Evolutionary conservation across 2,888 invertebrate genomes (phyloP).

Genomic region (Lasioglossum villosulum): DNA sequence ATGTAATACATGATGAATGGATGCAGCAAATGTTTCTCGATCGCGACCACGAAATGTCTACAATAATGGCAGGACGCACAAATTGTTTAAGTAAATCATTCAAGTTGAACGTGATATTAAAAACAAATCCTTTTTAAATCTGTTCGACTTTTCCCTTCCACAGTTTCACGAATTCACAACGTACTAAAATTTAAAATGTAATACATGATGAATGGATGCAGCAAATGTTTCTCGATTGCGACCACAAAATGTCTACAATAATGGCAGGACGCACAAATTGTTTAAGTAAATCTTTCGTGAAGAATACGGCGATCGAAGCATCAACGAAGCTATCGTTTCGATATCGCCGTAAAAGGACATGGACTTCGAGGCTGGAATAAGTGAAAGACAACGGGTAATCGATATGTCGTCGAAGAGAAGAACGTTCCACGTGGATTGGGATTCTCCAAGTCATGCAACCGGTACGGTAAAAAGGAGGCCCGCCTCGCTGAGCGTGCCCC

Average conservation of each 20-base stretch:
- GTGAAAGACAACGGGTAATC: too few species aligned
- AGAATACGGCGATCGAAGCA: constrained; percentile 41
- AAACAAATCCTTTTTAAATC: too few species aligned
- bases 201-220: background rate
- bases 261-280: background rate
- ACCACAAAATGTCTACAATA: background rate
- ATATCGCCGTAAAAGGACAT: constrained; percentile 70
- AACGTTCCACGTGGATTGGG: constrained; percentile 88
- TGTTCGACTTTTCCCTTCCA: too few species aligned
- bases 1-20: too few species aligned
- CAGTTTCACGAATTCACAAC: background rate
- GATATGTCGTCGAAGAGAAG: constrained; percentile 74
- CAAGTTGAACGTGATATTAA: too few species aligned
- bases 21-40: too few species aligned
- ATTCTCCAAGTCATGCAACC: constrained; percentile 89
- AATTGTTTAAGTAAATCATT: too few species aligned
- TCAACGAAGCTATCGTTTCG: constrained; percentile 69
- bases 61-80: too few species aligned
- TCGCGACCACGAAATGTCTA: too few species aligned
- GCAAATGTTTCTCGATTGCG: background rate
- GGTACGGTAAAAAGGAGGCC: constrained; percentile 90
- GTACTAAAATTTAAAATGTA: background rate
- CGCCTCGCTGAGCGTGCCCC: constrained; percentile 84
- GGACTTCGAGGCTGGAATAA: background rate
- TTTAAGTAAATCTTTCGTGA: background rate